Evolutionary conservation across 2,888 invertebrate genomes (phyloP), one percentile per base, ranked within the genome.

Genomic region (Oscheius myriophilus): DNA sequence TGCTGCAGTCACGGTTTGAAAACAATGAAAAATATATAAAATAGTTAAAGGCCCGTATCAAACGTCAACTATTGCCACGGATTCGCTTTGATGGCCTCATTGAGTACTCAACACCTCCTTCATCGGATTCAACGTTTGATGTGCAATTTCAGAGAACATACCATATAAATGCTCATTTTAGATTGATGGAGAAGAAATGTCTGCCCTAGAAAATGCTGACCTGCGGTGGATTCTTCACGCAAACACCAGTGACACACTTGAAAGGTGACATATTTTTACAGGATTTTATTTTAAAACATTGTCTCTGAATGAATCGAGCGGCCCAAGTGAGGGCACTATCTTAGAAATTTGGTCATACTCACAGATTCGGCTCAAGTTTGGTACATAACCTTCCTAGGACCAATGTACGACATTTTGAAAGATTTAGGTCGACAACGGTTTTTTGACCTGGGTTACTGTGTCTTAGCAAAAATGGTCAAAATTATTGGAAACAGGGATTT

Each of bases 51-150:
- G 91, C 92, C 14, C 90, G 93, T 65, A 88, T 93, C 52, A 91
- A 92, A 0, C 89, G 93, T 71, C 90, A 92, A 78, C 91, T 92
- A 80, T 88, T 93, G 63, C 93, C 93, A 0, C 89, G 90, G 63
- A 59, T 91, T 91, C 39, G 91, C 91, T 68, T 87, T 90, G 92
- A 93, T 83, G 92, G 93, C 11, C 90, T 91, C 33, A 91, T 93
- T 6, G 90, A 92, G 73, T 93, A 93, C 87, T 91, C 92, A 11
- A 88, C 91, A n/a, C 90, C 86, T 43, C 76, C 87, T 16, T 75
- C 73, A 23, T 71, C 76, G 21, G 77, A 80, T 49, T 67, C 69
- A 39, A 70, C 79, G 7, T 78, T 79, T 45, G 79, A 76, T 26
- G 64, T 79, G n/a, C n/a, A 33, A 33, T 3, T 73, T 62, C 61